Conservation (phyloP, 2,113 vertebrate genomes). For the Pterocles orientalis region DNA sequence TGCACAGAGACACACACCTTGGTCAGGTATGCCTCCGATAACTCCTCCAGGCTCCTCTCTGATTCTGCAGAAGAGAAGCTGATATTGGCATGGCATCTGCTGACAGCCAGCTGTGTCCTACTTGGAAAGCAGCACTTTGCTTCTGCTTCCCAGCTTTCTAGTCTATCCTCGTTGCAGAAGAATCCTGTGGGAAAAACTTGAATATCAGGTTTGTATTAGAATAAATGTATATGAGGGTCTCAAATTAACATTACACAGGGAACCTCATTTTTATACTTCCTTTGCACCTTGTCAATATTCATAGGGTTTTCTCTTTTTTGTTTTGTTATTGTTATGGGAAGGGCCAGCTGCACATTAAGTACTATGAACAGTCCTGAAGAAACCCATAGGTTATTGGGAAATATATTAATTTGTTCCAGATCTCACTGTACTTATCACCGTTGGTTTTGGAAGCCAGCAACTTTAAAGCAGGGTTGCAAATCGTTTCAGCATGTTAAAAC, state of each 20-base stretch:
- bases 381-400: slow-evolving; percentile 26
- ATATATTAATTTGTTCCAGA: slow-evolving; percentile 47
- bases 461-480: slow-evolving; percentile 41
- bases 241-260: background rate
- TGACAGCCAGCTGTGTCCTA: background rate
- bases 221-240: background rate
- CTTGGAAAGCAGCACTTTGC: background rate
- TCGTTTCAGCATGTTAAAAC: slow-evolving; percentile 19
- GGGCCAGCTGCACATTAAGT: background rate
- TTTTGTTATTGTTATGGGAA: slow-evolving; percentile 37
- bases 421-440: slow-evolving; percentile 32
- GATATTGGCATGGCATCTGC: background rate
- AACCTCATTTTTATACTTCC: background rate
- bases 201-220: background rate
- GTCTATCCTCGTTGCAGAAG: background rate
- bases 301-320: background rate
- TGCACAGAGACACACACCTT: accelerated
- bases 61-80: background rate
- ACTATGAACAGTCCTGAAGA: background rate
- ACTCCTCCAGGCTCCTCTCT: background rate
- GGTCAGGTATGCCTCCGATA: background rate
- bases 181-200: background rate
- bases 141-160: background rate
- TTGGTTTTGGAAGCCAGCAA: background rate
- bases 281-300: slow-evolving; percentile 17